Percentiles rank a stretch among this genome's conserved stretches.
phyloP scores from a whole-genome alignment of 2,888 invertebrate species.

The Melolontha melolontha region DNA sequence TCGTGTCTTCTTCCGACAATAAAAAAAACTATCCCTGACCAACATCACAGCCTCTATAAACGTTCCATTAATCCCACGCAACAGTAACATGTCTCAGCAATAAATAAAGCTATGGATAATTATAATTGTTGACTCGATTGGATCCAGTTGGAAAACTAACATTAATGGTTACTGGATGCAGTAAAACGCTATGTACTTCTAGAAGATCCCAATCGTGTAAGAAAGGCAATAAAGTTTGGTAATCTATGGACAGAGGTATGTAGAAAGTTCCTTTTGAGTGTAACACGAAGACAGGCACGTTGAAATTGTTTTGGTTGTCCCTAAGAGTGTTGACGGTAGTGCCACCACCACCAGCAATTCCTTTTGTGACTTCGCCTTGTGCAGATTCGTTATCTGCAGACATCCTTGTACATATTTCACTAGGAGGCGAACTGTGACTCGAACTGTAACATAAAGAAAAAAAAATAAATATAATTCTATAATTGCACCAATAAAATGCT shows the following conservation, averaged over 20 bases:
- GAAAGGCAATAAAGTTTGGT: slow-evolving; percentile 77
- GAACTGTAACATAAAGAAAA: slow-evolving; percentile 51
- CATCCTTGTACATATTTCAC: slow-evolving; percentile 59
- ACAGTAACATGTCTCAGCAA: slow-evolving; percentile 1
- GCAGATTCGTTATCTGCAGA: slow-evolving; percentile 57
- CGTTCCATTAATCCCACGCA: slow-evolving; percentile 15
- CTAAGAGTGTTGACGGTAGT: slow-evolving; percentile 42
- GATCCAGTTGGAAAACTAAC: slow-evolving; percentile 75
- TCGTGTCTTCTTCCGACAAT: not conserved
- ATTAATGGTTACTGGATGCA: slow-evolving; percentile 91
- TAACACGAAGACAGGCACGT: slow-evolving; percentile 89
- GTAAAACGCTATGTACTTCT: slow-evolving; percentile 70
- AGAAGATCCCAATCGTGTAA: slow-evolving; percentile 72
- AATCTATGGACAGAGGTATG: slow-evolving; percentile 86
- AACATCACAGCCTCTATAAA: slow-evolving; percentile 36
- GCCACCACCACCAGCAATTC: slow-evolving; percentile 17
- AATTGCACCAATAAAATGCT: not conserved
- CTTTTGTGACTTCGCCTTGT: slow-evolving; percentile 39
- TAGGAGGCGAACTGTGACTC: slow-evolving; percentile 62
- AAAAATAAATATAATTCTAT: slow-evolving; percentile 21
- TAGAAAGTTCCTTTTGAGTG: slow-evolving; percentile 92
- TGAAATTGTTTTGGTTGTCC: slow-evolving; percentile 62
- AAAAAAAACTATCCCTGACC: slow-evolving; percentile 31
- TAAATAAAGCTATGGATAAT: slow-evolving; percentile 21
- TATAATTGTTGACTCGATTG: slow-evolving; percentile 21